These are phyloP conservation scores for Leptodactylus fuscus DNA, from an alignment of 2,113 vertebrate species.

Conservation along the genomic window DNA sequence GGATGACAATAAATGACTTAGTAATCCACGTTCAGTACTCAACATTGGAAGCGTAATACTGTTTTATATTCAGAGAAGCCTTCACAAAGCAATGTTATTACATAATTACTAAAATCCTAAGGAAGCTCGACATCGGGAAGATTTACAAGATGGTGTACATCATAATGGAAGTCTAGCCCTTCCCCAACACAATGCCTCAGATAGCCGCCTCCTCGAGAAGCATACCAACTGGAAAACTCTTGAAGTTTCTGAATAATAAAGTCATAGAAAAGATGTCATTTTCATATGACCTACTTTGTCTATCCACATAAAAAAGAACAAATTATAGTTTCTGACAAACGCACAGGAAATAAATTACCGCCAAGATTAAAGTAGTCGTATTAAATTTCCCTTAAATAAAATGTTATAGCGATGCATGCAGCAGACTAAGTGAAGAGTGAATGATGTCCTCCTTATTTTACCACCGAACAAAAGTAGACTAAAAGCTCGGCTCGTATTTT, in stretches of 20 bases:
- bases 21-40: neutral
- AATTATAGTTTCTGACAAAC: conserved; percentile 49
- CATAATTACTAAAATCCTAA: conserved; percentile 4
- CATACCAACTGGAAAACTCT: neutral
- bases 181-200: neutral
- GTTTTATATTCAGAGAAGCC: neutral
- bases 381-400: conserved; percentile 29
- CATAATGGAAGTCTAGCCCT: neutral
- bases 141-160: conserved; percentile 2
- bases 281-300: conserved; percentile 53
- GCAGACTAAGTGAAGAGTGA: conserved; percentile 9
- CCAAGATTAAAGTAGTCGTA: conserved; percentile 42
- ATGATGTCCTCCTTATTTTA: neutral
- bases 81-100: neutral
- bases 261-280: conserved; percentile 38
- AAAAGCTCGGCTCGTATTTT: neutral
- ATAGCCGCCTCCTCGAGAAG: neutral
- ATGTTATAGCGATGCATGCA: conserved; percentile 2
- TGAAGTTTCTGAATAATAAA: conserved; percentile 44
- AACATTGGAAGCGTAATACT: neutral
- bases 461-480: neutral
- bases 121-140: neutral
- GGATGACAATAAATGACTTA: no score
- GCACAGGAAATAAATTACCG: conserved; percentile 43
- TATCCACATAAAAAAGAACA: conserved; percentile 44